Conservation (phyloP, 2,113 vertebrate genomes). For the Alouatta palliata region DNA sequence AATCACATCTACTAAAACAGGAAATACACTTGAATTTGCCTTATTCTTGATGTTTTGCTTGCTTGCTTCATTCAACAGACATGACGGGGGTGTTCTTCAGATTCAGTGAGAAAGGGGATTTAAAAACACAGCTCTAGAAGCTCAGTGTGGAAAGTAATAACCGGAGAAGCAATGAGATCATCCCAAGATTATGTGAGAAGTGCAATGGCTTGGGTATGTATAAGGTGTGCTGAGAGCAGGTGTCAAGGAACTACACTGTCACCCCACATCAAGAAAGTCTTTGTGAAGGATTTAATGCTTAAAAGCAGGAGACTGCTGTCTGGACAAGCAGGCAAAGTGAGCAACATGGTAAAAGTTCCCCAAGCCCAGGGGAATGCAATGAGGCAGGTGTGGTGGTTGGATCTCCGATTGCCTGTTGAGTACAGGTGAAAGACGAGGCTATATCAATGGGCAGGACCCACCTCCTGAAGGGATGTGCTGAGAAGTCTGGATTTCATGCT, state of each 20-base stretch:
- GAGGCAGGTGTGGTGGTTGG: not conserved
- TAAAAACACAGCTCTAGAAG: not conserved
- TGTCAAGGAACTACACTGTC: not conserved
- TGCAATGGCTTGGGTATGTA: rapidly evolving
- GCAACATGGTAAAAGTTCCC: not conserved
- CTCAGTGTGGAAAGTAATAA: not conserved
- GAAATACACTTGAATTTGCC: not conserved
- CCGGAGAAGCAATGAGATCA: not conserved
- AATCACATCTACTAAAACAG: not conserved
- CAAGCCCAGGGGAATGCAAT: not conserved
- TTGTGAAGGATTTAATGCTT: not conserved
- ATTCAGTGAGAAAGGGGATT: not conserved
- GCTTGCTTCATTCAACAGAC: not conserved
- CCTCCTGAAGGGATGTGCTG: not conserved
- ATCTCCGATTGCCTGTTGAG: too few species aligned
- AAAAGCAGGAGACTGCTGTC: not conserved
- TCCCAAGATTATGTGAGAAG: not conserved
- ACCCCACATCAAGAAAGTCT: not conserved
- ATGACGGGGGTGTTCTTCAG: rapidly evolving
- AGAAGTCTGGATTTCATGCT: not conserved
- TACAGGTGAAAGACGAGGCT: not conserved
- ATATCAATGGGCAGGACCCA: not conserved
- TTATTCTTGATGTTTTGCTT: not conserved
- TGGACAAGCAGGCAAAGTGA: not conserved
- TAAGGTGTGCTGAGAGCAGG: not conserved